phyloP scores from a whole-genome alignment of 2,113 vertebrate genomes.

The Propithecus coquereli region DNA sequence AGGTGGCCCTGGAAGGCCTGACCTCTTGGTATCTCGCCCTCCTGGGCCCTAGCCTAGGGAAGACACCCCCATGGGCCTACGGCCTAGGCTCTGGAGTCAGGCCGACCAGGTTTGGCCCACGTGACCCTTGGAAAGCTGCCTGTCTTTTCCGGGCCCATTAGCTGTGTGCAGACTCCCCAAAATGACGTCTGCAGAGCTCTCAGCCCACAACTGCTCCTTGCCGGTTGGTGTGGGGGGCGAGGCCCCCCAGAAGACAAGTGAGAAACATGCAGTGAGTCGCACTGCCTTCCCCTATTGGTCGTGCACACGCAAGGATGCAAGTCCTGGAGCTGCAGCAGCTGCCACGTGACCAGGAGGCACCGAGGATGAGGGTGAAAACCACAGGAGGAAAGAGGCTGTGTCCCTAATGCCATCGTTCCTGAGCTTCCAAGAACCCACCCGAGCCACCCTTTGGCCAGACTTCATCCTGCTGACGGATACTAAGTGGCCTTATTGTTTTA shows the following conservation, averaged over 20 bases:
- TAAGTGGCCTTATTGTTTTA: neutral
- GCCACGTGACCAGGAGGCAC: neutral
- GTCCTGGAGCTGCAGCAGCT: neutral
- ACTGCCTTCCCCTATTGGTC: neutral
- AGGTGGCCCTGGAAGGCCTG: neutral
- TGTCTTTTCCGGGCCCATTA: neutral
- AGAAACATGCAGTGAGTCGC: neutral
- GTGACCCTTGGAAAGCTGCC: neutral
- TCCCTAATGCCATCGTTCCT: no score
- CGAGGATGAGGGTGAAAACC: neutral
- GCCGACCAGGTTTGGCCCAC: neutral
- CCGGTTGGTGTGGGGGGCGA: neutral
- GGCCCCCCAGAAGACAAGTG: neutral
- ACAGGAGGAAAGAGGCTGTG: neutral
- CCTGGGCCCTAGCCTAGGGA: neutral
- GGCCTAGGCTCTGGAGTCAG: no score
- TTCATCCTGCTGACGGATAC: neutral
- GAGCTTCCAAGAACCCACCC: no score
- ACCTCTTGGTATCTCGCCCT: no score
- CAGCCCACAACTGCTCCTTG: fast-evolving
- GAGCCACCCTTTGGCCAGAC: neutral
- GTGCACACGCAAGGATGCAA: neutral
- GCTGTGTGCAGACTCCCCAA: fast-evolving
- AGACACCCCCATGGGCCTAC: neutral
- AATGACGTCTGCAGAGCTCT: neutral